Conservation (phyloP, 92 coral and sea anemone species). For the Porites rus region DNA sequence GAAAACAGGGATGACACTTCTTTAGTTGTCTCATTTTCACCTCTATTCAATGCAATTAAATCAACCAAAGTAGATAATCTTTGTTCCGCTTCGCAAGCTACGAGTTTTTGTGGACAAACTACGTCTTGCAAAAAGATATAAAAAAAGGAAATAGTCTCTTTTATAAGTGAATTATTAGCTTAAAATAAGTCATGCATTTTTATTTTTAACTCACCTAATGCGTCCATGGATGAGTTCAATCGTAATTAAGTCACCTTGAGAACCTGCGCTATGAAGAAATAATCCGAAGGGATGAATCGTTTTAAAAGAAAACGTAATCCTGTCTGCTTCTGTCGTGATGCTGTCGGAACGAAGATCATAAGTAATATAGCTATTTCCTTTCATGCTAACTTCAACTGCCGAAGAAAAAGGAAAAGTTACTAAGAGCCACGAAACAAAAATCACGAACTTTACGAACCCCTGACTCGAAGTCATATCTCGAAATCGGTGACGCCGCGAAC, state of each 20-base stretch:
- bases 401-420: conserved; percentile 4
- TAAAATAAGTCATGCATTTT: neutral
- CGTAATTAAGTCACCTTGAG: conserved; percentile 85
- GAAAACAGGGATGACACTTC: conserved; percentile 18
- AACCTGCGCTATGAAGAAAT: conserved; percentile 83
- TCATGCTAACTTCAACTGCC: conserved; percentile 63
- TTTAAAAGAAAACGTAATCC: conserved; percentile 81
- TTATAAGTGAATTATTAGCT: neutral
- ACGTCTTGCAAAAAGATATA: neutral
- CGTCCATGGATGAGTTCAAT: conserved; percentile 90
- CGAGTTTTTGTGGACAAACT: conserved; percentile 18
- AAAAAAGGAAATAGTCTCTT: neutral
- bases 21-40: conserved; percentile 34
- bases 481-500: neutral
- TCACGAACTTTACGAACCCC: conserved; percentile 44
- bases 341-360: conserved; percentile 75
- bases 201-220: conserved; percentile 63
- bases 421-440: conserved; percentile 11
- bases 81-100: neutral
- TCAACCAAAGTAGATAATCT: neutral
- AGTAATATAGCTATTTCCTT: conserved; percentile 73
- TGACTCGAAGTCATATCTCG: conserved; percentile 32
- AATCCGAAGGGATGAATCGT: conserved; percentile 89
- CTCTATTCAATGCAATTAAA: conserved; percentile 30
- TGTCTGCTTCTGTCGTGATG: conserved; percentile 57